Evolutionary conservation across 2,888 invertebrate genomes (phyloP).

Genomic region (Alviniconcha strummeri): DNA sequence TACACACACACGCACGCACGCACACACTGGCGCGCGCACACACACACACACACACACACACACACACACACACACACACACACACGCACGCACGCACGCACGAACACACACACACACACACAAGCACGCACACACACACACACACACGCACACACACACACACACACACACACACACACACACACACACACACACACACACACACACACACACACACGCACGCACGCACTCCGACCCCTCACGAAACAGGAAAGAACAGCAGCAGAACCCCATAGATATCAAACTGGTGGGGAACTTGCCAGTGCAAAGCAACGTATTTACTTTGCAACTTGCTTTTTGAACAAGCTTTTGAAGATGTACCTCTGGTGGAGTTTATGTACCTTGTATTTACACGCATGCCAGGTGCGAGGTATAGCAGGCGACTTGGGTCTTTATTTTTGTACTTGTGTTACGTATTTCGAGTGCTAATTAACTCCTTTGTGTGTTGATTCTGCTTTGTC

Average conservation of each 20-base stretch:
- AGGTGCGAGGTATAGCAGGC: no score
- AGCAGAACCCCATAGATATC: not conserved
- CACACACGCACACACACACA: not conserved
- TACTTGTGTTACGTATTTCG: no score
- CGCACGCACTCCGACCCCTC: no score
- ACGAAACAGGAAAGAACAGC: not conserved
- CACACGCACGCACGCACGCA: not conserved
- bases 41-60: constrained; percentile 1
- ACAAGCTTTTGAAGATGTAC: not conserved
- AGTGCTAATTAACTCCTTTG: no score
- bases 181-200: not conserved
- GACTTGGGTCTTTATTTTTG: no score
- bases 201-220: no score
- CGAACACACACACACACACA: not conserved
- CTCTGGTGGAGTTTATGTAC: no score
- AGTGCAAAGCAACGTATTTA: not conserved
- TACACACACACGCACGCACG: not conserved
- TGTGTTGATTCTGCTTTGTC: no score
- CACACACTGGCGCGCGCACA: not conserved
- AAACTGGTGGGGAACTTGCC: not conserved
- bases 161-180: not conserved
- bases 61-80: constrained; percentile 5
- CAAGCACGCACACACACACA: not conserved
- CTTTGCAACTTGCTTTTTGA: not conserved
- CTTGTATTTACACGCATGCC: no score